A percentile compares a stretch with the other conserved stretches of the same genome.
Evolutionary conservation across 2,888 invertebrate genomes (phyloP).

Genomic region (Agonopterix subpropinquella): DNA sequence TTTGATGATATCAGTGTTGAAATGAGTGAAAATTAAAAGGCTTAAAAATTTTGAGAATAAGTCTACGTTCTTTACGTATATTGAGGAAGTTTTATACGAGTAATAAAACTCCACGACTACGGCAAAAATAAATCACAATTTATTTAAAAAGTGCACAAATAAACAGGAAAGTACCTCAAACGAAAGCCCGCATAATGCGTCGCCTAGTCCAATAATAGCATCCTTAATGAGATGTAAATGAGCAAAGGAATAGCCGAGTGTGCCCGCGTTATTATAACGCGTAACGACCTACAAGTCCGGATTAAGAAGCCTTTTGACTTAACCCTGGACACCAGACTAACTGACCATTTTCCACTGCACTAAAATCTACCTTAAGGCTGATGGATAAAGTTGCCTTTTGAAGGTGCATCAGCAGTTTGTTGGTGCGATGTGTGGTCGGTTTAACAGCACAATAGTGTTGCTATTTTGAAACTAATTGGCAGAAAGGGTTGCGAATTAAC

Average conservation of each 20-base stretch:
- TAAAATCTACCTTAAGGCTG: conserved; percentile 27
- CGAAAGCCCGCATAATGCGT: conserved; percentile 36
- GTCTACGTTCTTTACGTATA: too few relatives aligned
- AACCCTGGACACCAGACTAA: conserved; percentile 58
- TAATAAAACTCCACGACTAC: too few relatives aligned
- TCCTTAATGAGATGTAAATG: conserved; percentile 76
- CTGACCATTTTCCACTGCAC: conserved; percentile 24
- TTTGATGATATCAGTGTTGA: too few relatives aligned
- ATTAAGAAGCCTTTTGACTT: conserved; percentile 76
- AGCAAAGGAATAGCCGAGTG: conserved; percentile 69
- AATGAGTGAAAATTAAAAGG: too few relatives aligned
- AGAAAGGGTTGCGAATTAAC: conserved; percentile 75
- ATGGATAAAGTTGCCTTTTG: conserved; percentile 26
- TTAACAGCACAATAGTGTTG: conserved; percentile 68
- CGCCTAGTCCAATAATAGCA: conserved; percentile 63
- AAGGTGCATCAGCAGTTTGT: conserved; percentile 24
- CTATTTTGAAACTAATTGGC: conserved; percentile 75
- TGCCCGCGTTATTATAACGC: conserved; percentile 73
- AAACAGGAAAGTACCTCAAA: neutral
- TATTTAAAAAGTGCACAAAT: neutral
- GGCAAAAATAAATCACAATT: too few relatives aligned
- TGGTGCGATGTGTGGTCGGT: conserved; percentile 59
- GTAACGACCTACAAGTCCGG: conserved; percentile 76
- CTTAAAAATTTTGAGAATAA: too few relatives aligned
- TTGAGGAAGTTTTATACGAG: too few relatives aligned